Evolutionary conservation across 2,113 vertebrate genomes (phyloP).

Genomic region (Copsychus sechellarum): DNA sequence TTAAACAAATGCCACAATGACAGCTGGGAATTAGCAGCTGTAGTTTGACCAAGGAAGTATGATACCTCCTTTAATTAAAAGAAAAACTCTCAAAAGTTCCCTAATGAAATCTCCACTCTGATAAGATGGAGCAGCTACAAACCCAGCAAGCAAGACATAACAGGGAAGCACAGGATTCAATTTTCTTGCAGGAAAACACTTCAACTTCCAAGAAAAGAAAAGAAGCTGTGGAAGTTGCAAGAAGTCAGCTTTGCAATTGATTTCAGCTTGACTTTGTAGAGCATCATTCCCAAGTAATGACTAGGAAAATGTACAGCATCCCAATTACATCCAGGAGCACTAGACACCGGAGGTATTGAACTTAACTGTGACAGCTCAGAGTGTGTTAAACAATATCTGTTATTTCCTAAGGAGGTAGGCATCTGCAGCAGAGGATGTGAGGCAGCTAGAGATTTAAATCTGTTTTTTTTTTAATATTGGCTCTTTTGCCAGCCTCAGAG

Average conservation of each 20-base stretch:
- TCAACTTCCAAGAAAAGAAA: neutral
- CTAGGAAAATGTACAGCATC: neutral
- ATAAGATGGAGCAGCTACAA: neutral
- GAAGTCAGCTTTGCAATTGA: neutral
- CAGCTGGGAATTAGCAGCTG: conserved; percentile 40
- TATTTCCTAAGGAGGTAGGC: neutral
- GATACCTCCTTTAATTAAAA: conserved; percentile 40
- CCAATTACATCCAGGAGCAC: neutral
- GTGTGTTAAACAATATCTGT: neutral
- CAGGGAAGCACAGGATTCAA: neutral
- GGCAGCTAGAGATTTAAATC: neutral
- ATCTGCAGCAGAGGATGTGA: neutral
- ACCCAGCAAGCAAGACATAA: neutral
- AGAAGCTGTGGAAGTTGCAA: neutral
- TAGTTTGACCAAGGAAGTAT: neutral
- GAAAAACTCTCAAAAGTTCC: neutral
- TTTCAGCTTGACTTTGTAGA: neutral
- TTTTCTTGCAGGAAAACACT: neutral
- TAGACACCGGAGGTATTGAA: neutral
- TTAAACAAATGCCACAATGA: conserved; percentile 29
- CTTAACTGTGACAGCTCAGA: neutral
- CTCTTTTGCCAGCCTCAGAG: neutral
- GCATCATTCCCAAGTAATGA: neutral
- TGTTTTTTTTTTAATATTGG: neutral
- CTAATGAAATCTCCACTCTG: conserved; percentile 21